These are phyloP conservation scores for Echiichthys vipera DNA, from an alignment of 2,797 vertebrate genomes.

Conservation along the genomic window DNA sequence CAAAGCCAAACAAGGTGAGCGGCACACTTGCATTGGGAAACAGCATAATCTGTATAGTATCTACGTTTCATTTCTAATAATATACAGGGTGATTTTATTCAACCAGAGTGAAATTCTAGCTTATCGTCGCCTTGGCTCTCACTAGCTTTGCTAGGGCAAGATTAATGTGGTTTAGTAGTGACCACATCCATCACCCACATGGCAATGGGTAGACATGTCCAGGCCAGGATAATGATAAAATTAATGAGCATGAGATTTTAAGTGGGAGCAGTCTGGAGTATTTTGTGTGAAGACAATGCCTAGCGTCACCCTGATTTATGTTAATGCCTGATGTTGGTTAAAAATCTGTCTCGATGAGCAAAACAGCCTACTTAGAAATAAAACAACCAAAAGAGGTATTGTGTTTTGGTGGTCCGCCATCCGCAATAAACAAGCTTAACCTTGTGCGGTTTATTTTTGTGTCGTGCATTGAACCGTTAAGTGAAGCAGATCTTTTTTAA, in stretches of 20 bases:
- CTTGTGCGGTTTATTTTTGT: constrained; percentile 36
- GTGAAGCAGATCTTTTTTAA: constrained; percentile 31
- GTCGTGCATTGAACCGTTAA: constrained; percentile 44
- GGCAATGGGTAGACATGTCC: constrained; percentile 72
- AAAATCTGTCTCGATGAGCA: constrained; percentile 60
- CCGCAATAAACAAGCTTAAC: constrained; percentile 45
- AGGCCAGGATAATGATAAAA: constrained; percentile 80
- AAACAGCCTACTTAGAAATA: constrained; percentile 69
- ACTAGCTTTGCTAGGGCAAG: constrained; percentile 52
- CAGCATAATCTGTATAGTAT: constrained; percentile 61
- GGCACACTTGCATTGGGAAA: constrained; percentile 43
- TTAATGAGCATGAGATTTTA: constrained; percentile 82
- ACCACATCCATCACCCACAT: constrained; percentile 77
- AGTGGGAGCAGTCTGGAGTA: constrained; percentile 75
- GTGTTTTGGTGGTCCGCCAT: constrained; percentile 54
- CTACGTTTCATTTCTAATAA: constrained; percentile 71
- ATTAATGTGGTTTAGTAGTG: constrained; percentile 74
- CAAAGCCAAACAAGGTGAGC: constrained; percentile 95
- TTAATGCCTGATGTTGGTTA: constrained; percentile 54
- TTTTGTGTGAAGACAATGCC: constrained; percentile 77
- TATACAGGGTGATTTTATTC: constrained; percentile 54
- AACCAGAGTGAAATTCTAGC: constrained; percentile 27
- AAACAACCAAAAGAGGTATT: constrained; percentile 42
- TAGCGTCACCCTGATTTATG: constrained; percentile 77
- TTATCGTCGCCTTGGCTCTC: constrained; percentile 39